Evolutionary conservation across 2,888 invertebrate species (phyloP).

Genomic region (Norana najaformis): DNA sequence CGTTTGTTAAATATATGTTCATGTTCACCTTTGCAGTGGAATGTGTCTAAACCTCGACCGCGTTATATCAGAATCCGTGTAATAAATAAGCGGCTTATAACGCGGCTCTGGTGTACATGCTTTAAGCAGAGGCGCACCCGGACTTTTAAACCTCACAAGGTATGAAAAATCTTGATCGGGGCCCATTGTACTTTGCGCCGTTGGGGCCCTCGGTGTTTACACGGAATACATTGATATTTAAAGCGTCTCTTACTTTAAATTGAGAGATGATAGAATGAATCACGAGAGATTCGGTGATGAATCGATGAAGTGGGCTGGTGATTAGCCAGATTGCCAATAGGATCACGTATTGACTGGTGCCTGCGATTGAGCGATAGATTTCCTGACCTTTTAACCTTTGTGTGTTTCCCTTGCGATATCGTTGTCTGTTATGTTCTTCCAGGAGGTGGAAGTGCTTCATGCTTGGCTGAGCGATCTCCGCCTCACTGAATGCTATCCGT

Average conservation of each 20-base stretch:
- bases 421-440: neutral
- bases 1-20: no score
- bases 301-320: neutral
- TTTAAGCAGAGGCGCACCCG: no score
- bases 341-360: neutral
- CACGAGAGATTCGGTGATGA: neutral
- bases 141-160: no score
- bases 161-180: no score
- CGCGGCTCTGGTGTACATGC: neutral
- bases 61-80: neutral
- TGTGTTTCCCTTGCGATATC: neutral
- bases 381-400: neutral
- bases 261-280: neutral
- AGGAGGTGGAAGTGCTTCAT: constrained; percentile 37
- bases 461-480: constrained; percentile 35
- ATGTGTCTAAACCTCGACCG: neutral
- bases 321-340: neutral
- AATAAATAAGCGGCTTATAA: neutral
- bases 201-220: no score
- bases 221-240: no score
- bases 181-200: no score
- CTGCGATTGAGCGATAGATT: neutral
- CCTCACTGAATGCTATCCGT: constrained; percentile 35
- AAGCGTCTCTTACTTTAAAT: no score
- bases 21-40: neutral